Evolutionary conservation across 2,888 invertebrate species (phyloP).

Genomic region (Erebia aethiops): DNA sequence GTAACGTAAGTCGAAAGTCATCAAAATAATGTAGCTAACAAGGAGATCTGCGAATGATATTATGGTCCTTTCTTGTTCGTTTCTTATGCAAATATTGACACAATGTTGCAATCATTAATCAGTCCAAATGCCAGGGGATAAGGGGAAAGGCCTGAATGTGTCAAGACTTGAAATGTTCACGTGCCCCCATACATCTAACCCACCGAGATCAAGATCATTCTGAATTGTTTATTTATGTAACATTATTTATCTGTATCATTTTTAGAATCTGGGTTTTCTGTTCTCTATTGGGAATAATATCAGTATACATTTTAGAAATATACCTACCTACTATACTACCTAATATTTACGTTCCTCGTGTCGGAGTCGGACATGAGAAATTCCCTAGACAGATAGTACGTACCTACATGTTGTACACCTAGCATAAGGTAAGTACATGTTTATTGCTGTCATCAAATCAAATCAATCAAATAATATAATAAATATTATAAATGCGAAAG

Average conservation of each 20-base stretch:
- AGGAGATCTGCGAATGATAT: constrained; percentile 68
- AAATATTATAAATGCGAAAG: too few relatives aligned
- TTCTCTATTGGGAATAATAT: too few relatives aligned
- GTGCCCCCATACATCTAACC: constrained; percentile 36
- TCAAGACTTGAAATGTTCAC: constrained; percentile 44
- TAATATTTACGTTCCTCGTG: too few relatives aligned
- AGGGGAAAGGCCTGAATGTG: constrained; percentile 38
- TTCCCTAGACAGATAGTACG: too few relatives aligned
- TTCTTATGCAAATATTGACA: constrained; percentile 83
- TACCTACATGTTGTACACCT: too few relatives aligned
- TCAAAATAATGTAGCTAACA: constrained; percentile 64
- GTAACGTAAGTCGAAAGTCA: constrained; percentile 64
- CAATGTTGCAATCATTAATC: constrained; percentile 79
- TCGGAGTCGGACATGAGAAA: too few relatives aligned
- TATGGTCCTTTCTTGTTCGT: constrained; percentile 71
- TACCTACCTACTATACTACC: too few relatives aligned
- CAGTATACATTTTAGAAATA: too few relatives aligned
- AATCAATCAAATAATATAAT: too few relatives aligned
- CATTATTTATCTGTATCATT: not conserved
- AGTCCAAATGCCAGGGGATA: constrained; percentile 61
- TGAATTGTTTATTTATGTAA: not conserved
- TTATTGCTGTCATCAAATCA: too few relatives aligned
- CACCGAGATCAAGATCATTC: not conserved
- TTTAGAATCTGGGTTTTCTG: not conserved
- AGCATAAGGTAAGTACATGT: too few relatives aligned